Evolutionary conservation across 2,113 vertebrate genomes (phyloP).

Genomic region (Balaenoptera acutorostrata): DNA sequence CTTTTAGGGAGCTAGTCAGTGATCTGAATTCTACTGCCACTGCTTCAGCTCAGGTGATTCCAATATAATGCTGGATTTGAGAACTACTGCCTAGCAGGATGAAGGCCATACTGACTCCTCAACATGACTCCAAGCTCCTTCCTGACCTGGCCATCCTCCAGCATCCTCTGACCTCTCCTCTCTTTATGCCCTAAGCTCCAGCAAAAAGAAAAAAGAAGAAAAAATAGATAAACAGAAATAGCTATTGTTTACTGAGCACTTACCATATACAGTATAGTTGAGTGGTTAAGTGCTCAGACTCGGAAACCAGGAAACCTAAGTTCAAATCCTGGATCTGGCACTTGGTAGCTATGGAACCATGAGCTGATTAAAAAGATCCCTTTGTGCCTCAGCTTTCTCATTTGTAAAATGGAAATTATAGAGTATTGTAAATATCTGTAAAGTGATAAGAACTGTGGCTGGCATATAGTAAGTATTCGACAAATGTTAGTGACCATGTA

Average conservation of each 20-base stretch:
- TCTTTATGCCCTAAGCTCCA: neutral
- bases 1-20: neutral
- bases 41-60: neutral
- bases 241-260: neutral
- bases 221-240: neutral
- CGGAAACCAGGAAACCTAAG: neutral
- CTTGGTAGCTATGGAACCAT: neutral
- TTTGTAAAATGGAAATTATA: neutral
- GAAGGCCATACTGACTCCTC: neutral
- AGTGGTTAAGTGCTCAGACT: neutral
- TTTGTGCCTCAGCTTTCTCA: neutral
- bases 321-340: neutral
- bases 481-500: neutral
- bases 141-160: neutral
- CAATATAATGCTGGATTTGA: neutral
- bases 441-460: neutral
- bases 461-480: neutral
- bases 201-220: neutral
- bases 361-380: neutral
- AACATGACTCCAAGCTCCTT: neutral
- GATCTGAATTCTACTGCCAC: neutral
- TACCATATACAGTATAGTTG: neutral
- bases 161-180: neutral
- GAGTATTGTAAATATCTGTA: neutral
- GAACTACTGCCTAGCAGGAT: neutral